These are phyloP conservation scores for Pedetes capensis DNA, from an alignment of 2,113 vertebrate genomes.

Conservation along the genomic window DNA sequence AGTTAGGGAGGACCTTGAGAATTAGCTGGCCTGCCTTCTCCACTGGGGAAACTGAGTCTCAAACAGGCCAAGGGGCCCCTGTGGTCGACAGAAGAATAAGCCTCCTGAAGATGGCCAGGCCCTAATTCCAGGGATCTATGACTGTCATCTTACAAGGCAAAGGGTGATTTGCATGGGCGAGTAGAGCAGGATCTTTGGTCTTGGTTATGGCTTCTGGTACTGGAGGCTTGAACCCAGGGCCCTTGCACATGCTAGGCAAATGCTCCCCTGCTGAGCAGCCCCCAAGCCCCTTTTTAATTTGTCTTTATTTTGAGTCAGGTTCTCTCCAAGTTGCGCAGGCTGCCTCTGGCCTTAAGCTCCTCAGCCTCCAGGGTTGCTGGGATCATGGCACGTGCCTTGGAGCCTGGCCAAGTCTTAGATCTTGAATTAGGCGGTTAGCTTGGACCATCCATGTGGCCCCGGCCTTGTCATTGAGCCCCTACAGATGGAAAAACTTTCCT, in stretches of 20 bases:
- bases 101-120: background rate
- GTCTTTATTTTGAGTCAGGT: no score
- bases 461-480: accelerated
- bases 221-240: no score
- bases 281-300: no score
- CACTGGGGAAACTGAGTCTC: background rate
- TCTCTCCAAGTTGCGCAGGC: no score
- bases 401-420: accelerated
- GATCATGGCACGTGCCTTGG: no score
- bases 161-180: background rate
- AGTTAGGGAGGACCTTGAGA: background rate
- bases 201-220: no score
- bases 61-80: background rate
- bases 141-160: accelerated
- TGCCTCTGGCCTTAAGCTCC: no score
- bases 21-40: no score
- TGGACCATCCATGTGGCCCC: background rate
- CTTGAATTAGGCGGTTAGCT: background rate
- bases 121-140: background rate
- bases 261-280: no score
- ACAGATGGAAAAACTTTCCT: accelerated
- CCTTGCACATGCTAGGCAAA: no score
- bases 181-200: no score
- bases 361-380: no score
- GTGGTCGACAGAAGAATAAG: background rate